These are phyloP conservation scores for Drosophila ficusphila DNA, from an alignment of 1,140 invertebrate genomes.

Conservation along the genomic window DNA sequence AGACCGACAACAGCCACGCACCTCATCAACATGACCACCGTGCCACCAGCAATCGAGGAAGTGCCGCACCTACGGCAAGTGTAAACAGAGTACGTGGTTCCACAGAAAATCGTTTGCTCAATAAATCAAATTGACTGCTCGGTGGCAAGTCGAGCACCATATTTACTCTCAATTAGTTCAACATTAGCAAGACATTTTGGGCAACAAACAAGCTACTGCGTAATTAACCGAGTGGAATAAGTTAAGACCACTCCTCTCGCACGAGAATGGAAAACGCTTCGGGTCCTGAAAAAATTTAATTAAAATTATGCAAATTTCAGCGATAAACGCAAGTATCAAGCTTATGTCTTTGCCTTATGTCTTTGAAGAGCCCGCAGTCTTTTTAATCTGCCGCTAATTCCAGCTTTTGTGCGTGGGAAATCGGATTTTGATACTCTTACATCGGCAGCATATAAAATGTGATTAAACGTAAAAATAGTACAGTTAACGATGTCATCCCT, in stretches of 20 bases:
- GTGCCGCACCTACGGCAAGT: neutral
- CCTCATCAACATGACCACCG: constrained; percentile 48
- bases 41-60: neutral
- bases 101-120: constrained; percentile 67
- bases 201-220: constrained; percentile 33
- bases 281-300: constrained; percentile 47
- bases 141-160: constrained; percentile 39
- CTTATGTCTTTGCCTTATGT: constrained; percentile 26
- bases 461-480: too few relatives aligned
- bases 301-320: constrained; percentile 66
- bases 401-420: constrained; percentile 16
- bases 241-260: neutral
- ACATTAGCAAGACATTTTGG: constrained; percentile 53
- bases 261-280: constrained; percentile 30
- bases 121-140: constrained; percentile 67
- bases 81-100: constrained; percentile 46
- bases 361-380: constrained; percentile 4
- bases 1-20: constrained; percentile 51
- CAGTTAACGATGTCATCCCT: too few relatives aligned
- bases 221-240: neutral
- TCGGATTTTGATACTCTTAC: constrained; percentile 5
- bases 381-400: constrained; percentile 26
- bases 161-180: constrained; percentile 71
- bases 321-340: constrained; percentile 37
- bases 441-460: neutral